Evolutionary conservation across 2,797 vertebrate species (phyloP), one percentile per base, ranked within the genome.

Genomic region (Falco rusticolus): DNA sequence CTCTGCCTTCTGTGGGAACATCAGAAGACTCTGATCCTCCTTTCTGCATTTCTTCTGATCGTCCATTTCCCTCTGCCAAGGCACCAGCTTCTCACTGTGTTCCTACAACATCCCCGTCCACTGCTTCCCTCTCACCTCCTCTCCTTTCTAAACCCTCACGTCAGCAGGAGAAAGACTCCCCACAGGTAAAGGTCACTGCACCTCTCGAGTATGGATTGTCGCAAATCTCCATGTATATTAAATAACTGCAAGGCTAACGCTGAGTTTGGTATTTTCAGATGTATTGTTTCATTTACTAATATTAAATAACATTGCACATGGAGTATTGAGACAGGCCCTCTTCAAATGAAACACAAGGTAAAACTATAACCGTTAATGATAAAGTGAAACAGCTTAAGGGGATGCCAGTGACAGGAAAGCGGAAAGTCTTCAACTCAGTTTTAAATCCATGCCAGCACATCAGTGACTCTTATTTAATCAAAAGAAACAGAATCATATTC

Each of bases 161-260:
- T 92, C 98, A 97, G 82, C 98, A 98, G 97, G 98, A 98, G 94
- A 97, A 97, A 97, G 98, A 97, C 90, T 98, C 98, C 95, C 97
- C 98, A 76, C 98, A 98, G 71, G 87, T 98, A 93, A 99, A 99
- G 99, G 99, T 99, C 99, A 99, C 94, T 89, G 92, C 96, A 95
- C 87, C 76, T 85, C 60, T 72, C 85, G 81, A 85, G 86, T 94
- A 94, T 96, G 97, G 64, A 68, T 80, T 95, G 65, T 22, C 95
- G 97, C 93, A 96, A 96, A 91, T 60, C 80, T 94, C 87, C 6
- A 2, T 61, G 11, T n/a, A 4, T 89, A 8, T 53, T 79, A 64
- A 94, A 39, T 84, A 92, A 95, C 84, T 54, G 48, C 86, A 85
- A 96, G 72, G 64, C 88, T 95, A 95, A 96, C 79, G 66, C 53